Conservation (phyloP, 1,140 invertebrate genomes). For the Drosophila bipectinata region DNA sequence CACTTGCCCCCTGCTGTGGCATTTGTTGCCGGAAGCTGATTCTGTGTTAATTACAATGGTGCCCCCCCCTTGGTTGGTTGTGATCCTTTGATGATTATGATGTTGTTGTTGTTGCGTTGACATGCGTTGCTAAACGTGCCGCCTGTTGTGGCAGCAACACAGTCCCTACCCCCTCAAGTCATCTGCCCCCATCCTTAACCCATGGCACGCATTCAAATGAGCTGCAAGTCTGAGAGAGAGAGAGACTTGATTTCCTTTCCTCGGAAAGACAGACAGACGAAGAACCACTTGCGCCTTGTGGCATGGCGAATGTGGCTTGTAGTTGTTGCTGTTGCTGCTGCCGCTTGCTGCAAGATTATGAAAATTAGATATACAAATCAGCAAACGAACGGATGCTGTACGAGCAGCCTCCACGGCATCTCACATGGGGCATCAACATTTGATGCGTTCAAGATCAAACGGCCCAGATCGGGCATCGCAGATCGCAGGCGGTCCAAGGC, state of each 20-base stretch:
- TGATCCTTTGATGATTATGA: constrained; percentile 40
- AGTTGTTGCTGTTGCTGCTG: constrained; percentile 26
- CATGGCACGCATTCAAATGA: constrained; percentile 71
- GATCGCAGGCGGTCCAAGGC: neutral
- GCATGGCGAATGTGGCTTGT: constrained; percentile 44
- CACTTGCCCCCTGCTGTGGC: neutral
- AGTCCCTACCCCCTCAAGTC: no score
- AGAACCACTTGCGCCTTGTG: constrained; percentile 47
- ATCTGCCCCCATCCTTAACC: neutral
- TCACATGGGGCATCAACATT: constrained; percentile 59
- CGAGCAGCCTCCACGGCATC: constrained; percentile 31
- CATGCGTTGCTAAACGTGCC: constrained; percentile 81
- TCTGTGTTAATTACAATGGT: constrained; percentile 76
- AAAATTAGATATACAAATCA: constrained; percentile 84
- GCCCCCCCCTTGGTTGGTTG: neutral
- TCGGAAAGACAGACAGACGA: constrained; percentile 31
- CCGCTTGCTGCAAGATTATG: constrained; percentile 66
- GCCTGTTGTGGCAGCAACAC: constrained; percentile 31
- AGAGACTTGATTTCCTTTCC: constrained; percentile 74
- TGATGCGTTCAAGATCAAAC: constrained; percentile 68
- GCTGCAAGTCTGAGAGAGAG: constrained; percentile 5
- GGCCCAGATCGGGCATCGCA: constrained; percentile 1
- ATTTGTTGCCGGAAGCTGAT: constrained; percentile 69
- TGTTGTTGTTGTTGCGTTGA: constrained; percentile 69
- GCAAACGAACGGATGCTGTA: constrained; percentile 74